These are phyloP conservation scores for Helleia helle DNA, from an alignment of 2,888 invertebrate genomes.

Conservation along the genomic window DNA sequence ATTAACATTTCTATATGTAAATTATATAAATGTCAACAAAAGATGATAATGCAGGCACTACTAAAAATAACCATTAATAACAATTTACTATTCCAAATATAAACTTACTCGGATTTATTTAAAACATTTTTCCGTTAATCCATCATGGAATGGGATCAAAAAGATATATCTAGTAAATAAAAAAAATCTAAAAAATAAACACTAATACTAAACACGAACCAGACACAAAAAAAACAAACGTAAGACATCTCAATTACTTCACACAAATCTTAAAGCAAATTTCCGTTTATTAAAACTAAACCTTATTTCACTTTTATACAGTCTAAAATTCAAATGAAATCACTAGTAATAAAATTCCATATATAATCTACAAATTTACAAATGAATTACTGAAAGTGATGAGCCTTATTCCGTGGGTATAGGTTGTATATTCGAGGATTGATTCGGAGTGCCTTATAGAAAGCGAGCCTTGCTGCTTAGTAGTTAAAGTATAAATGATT, in stretches of 20 bases:
- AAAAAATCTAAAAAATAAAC: constrained; percentile 20
- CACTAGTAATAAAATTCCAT: constrained; percentile 29
- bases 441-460: not conserved
- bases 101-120: constrained; percentile 1
- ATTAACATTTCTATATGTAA: too few species aligned
- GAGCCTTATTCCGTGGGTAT: too few species aligned
- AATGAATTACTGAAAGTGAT: too few species aligned
- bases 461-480: constrained; percentile 23
- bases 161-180: constrained; percentile 9
- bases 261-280: constrained; percentile 31
- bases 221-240: constrained; percentile 29
- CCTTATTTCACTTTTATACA: not conserved
- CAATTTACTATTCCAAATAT: constrained; percentile 1
- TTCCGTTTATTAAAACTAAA: not conserved
- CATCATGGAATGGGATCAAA: constrained; percentile 11
- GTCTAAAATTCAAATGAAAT: constrained; percentile 1
- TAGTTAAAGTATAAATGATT: constrained; percentile 21
- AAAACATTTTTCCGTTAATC: constrained; percentile 5
- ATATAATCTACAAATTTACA: constrained; percentile 26
- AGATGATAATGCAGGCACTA: too few species aligned
- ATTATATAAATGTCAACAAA: too few species aligned
- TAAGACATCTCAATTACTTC: constrained; percentile 68
- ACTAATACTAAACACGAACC: constrained; percentile 23
- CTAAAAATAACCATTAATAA: not conserved
- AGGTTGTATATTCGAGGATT: constrained; percentile 1